These are phyloP conservation scores for Pedetes capensis DNA, from an alignment of 2,113 vertebrate species.

Conservation along the genomic window DNA sequence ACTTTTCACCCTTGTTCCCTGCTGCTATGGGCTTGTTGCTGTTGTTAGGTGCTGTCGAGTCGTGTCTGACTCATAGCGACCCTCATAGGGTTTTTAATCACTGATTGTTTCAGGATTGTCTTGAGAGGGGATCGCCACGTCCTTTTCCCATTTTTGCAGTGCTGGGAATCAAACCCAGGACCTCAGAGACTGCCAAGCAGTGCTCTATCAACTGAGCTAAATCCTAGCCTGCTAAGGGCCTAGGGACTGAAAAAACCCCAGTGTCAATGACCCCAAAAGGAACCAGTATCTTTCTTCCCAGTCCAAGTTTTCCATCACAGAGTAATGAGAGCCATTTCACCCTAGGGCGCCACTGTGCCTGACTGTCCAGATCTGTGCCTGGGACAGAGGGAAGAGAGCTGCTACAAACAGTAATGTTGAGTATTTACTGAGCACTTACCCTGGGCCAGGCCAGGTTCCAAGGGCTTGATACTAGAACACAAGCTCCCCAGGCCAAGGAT, in stretches of 20 bases:
- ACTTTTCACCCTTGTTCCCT: background rate
- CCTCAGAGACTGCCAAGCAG: no score
- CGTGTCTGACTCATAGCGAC: no score
- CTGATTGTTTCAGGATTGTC: no score
- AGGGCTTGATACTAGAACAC: background rate
- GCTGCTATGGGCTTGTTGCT: no score
- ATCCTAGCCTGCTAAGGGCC: no score
- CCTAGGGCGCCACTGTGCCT: background rate
- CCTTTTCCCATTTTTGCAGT: no score
- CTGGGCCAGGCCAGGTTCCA: background rate
- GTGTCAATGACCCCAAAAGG: background rate
- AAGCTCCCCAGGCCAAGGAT: background rate
- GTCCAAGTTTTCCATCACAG: background rate
- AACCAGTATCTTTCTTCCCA: background rate
- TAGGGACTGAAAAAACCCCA: background rate
- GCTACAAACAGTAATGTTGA: fast-evolving
- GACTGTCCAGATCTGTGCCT: background rate
- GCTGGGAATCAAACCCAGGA: no score
- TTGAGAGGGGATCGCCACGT: no score
- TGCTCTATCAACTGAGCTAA: no score
- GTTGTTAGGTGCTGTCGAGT: no score
- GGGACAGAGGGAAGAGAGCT: fast-evolving
- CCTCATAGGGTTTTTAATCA: no score
- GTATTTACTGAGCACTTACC: background rate
- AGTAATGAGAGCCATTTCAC: background rate